A percentile compares a stretch with the other conserved stretches of the same genome.
phyloP scores from a whole-genome alignment of 2,797 vertebrate species.

The Ptychadena robeensis region DNA sequence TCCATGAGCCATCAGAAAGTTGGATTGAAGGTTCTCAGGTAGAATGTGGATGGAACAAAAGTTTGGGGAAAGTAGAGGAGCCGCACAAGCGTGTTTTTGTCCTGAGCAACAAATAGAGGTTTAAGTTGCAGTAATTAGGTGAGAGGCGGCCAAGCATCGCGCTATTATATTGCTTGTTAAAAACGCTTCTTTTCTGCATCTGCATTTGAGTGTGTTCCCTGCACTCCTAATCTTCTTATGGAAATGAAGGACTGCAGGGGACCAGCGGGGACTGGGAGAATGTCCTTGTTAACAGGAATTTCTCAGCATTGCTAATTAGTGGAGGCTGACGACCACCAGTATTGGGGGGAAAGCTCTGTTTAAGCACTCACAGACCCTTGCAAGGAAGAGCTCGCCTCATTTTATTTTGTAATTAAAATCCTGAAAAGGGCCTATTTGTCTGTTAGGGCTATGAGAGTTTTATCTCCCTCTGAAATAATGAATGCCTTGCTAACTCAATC shows the following conservation, averaged over 20 bases:
- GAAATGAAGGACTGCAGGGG: constrained; percentile 96
- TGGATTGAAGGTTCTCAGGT: not conserved
- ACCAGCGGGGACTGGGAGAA: constrained; percentile 88
- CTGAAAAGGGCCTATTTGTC: constrained; percentile 81
- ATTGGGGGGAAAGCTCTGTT: constrained; percentile 83
- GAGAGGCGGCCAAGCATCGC: constrained; percentile 90
- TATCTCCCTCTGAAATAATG: constrained; percentile 84
- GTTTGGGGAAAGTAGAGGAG: constrained; percentile 65
- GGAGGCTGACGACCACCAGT: constrained; percentile 88
- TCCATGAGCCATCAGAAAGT: not conserved
- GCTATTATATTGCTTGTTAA: constrained; percentile 95
- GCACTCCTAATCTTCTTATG: constrained; percentile 98
- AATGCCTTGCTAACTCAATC: constrained; percentile 84
- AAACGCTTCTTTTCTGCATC: constrained; percentile 88
- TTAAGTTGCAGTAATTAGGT: constrained; percentile 90
- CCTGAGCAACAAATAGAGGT: constrained; percentile 82
- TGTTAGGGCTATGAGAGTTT: constrained; percentile 80
- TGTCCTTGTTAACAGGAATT: constrained; percentile 91
- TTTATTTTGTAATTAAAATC: constrained; percentile 84
- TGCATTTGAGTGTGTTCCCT: constrained; percentile 94
- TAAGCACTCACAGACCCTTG: constrained; percentile 83
- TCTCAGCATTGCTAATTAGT: constrained; percentile 94
- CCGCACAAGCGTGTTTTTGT: constrained; percentile 73
- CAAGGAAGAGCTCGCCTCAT: constrained; percentile 80
- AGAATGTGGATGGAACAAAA: constrained; percentile 14